Conservation (phyloP, 1,140 invertebrate genomes). For the Drosophila takahashii region DNA sequence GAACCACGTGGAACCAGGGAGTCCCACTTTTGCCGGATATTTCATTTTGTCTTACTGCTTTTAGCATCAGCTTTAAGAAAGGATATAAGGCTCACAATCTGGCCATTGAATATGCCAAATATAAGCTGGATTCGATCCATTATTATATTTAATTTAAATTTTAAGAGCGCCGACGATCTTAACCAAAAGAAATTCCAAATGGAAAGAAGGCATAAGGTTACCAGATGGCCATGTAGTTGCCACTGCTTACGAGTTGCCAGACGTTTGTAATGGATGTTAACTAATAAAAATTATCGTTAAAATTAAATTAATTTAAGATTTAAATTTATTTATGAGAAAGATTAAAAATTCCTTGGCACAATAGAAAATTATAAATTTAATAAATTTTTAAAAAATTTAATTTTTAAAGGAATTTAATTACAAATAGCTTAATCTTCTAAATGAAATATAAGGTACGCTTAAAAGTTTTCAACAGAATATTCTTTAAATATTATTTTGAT, state of each 20-base stretch:
- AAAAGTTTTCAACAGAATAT: too few species aligned
- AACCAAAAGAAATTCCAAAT: not conserved
- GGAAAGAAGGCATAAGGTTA: conserved; percentile 14
- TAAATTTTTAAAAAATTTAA: too few species aligned
- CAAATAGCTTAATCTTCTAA: too few species aligned
- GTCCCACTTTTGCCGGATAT: not conserved
- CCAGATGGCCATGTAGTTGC: conserved; percentile 10
- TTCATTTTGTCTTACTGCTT: not conserved
- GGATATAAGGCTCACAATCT: not conserved
- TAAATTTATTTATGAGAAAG: too few species aligned
- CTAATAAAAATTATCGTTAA: not conserved
- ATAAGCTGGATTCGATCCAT: not conserved
- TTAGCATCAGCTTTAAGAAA: not conserved
- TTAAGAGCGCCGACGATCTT: not conserved
- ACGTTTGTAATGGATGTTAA: not conserved
- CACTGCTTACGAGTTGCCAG: conserved; percentile 16
- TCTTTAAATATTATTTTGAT: too few species aligned
- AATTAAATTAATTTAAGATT: not conserved
- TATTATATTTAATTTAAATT: not conserved
- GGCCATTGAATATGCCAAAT: not conserved
- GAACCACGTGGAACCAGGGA: conserved; percentile 23
- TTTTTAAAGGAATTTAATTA: too few species aligned
- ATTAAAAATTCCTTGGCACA: too few species aligned
- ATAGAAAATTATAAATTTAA: too few species aligned
- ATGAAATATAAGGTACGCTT: too few species aligned